A percentile compares a stretch with the other conserved stretches of the same genome.
Conservation (phyloP, 2,888 invertebrate species). For the Drosophila neutralis region DNA sequence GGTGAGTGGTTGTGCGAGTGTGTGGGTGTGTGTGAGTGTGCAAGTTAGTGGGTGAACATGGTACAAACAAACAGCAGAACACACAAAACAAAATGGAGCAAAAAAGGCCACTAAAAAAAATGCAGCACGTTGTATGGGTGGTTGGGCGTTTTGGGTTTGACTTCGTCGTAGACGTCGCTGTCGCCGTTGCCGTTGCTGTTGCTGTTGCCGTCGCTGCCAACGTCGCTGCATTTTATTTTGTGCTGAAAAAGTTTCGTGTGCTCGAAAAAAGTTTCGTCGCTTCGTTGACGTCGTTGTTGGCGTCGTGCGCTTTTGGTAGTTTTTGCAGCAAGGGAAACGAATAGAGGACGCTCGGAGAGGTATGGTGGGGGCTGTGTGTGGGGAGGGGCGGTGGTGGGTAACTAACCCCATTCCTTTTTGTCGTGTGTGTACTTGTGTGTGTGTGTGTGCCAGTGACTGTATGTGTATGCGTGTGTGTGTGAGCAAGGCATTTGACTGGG, state of each 20-base stretch:
- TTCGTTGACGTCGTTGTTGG: conserved; percentile 76
- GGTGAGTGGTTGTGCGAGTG: conserved; percentile 27
- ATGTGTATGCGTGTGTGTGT: conserved; percentile 38
- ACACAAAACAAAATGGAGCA: conserved; percentile 82
- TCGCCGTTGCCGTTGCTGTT: conserved; percentile 31
- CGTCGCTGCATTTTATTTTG: conserved; percentile 79
- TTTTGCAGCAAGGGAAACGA: conserved; percentile 68
- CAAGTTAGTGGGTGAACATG: conserved; percentile 35
- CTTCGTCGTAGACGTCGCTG: conserved; percentile 42
- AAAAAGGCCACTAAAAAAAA: conserved; percentile 68
- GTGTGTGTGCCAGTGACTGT: conserved; percentile 33
- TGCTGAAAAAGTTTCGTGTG: conserved; percentile 85
- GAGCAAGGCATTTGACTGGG: conserved; percentile 63
- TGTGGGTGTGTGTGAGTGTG: conserved; percentile 37
- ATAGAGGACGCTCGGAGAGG: conserved; percentile 31
- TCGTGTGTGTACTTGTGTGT: conserved; percentile 19
- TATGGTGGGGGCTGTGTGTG: neutral
- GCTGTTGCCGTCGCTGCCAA: conserved; percentile 39
- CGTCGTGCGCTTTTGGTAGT: conserved; percentile 71
- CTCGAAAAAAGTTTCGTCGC: conserved; percentile 84
- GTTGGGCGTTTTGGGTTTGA: conserved; percentile 51
- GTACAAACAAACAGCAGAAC: conserved; percentile 73
- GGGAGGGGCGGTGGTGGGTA: neutral
- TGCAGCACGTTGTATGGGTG: conserved; percentile 55
- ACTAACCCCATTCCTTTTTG: conserved; percentile 40